Conservation (phyloP, 2,888 invertebrate species). For the Strigamia transsilvanica region DNA sequence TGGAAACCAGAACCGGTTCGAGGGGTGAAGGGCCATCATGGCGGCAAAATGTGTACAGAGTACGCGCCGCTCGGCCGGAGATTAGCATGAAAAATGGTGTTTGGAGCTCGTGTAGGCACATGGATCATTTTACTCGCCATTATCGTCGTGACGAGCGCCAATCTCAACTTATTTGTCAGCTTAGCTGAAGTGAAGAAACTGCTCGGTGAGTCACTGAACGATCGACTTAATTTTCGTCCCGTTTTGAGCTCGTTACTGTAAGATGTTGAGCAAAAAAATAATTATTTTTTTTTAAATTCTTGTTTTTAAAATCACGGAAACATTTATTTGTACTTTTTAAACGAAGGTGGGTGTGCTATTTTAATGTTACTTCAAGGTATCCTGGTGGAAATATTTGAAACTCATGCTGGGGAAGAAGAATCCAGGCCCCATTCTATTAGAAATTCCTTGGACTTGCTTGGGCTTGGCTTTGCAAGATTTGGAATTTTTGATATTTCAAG, state of each 20-base stretch:
- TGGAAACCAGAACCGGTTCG: background rate
- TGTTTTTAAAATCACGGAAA: background rate
- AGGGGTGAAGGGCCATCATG: constrained; percentile 13
- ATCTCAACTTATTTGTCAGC: constrained; percentile 28
- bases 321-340: background rate
- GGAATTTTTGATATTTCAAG: background rate
- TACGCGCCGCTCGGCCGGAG: background rate
- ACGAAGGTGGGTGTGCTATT: background rate
- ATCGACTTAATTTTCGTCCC: constrained; percentile 1
- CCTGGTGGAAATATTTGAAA: background rate
- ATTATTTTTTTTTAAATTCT: background rate
- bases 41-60: constrained; percentile 34
- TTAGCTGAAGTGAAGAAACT: constrained; percentile 22
- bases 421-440: background rate
- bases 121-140: constrained; percentile 39
- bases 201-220: background rate
- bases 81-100: constrained; percentile 43
- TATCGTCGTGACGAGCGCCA: constrained; percentile 13
- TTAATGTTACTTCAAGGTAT: background rate
- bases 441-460: background rate
- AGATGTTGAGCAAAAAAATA: background rate
- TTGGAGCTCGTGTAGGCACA: constrained; percentile 16
- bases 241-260: background rate
- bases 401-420: background rate
- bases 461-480: background rate